phyloP scores from a whole-genome alignment of 2,113 vertebrate species.

The Heptranchias perlo region DNA sequence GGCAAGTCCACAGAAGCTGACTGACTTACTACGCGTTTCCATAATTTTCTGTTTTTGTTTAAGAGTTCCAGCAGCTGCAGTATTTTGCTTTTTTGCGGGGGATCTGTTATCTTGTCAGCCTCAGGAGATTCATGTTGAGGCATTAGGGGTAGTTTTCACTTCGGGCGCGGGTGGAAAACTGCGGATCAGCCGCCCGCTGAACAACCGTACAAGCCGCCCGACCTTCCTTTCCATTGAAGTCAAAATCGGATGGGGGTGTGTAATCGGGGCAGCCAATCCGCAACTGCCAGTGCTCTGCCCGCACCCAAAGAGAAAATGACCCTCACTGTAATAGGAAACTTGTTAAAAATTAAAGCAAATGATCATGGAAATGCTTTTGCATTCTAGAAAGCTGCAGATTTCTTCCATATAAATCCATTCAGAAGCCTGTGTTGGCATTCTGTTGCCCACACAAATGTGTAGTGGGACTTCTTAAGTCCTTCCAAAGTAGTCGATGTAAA shows the following conservation, averaged over 20 bases:
- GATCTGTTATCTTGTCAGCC: too few species aligned
- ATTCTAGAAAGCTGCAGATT: not conserved
- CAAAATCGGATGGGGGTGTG: not conserved
- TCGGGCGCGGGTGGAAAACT: too few species aligned
- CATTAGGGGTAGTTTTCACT: too few species aligned
- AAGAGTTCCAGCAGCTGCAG: too few species aligned
- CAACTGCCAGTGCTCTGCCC: not conserved
- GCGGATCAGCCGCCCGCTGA: too few species aligned
- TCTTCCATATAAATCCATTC: not conserved
- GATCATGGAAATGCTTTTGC: not conserved
- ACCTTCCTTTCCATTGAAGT: not conserved
- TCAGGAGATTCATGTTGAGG: too few species aligned
- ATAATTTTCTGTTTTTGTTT: not conserved
- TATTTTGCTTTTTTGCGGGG: too few species aligned
- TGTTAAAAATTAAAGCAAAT: not conserved
- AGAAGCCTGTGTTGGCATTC: not conserved
- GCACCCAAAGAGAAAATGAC: not conserved
- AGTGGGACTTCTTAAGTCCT: not conserved
- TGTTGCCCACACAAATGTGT: not conserved
- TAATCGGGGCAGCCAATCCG: not conserved
- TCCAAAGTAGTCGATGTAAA: not conserved
- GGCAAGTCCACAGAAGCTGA: not conserved
- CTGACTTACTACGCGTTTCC: not conserved
- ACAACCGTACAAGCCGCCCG: too few species aligned
- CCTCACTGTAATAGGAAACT: not conserved